Evolutionary conservation across 2,888 invertebrate genomes (phyloP), one percentile per base, ranked within the genome.

Genomic region (Slavum lentiscoides): DNA sequence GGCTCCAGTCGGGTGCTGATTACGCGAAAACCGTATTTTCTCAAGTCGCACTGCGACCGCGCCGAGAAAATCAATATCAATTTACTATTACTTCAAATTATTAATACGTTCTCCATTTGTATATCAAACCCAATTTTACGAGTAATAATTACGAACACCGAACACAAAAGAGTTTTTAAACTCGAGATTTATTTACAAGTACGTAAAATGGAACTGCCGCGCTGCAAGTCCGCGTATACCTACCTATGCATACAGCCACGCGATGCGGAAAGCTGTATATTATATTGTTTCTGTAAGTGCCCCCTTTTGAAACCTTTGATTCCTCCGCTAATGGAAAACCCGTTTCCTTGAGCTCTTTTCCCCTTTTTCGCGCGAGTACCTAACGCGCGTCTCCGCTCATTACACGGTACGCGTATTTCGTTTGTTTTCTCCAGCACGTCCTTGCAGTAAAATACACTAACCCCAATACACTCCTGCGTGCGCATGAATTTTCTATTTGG

Each of bases 121-220:
- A 62, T 80, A 77, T 72, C 70, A 80, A 64, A 80, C 61, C 70
- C 77, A 72, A 80, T 80, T 80, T 72, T 64, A 37, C 55, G 61
- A 64, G 77, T 80, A 80, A 30, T 30, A 30, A 80, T 80, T 80
- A 80, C 64, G 70, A 70, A 80, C 55, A 30, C 70, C 64, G 77
- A 80, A 72, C 43, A 80, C 77, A 80, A 80, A 80, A 80, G 77
- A 70, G 70, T 70, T 72, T 70, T 80, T 80, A 70, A 70, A 70
- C 70, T 80, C 77, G 70, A 80, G 70, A 70, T 70, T 80, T 80
- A 80, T 80, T 70, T 9, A 64, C 55, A 55, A 70, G 64, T 55
- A 64, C 62, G 53, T 80, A 80, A 55, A 80, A 80, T 72, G 77
- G 77, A 72, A 80, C 64, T 37, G 69, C 76, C 68, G 23, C 68